Conservation (phyloP, 2,113 vertebrate genomes). For the Setophaga petechia region DNA sequence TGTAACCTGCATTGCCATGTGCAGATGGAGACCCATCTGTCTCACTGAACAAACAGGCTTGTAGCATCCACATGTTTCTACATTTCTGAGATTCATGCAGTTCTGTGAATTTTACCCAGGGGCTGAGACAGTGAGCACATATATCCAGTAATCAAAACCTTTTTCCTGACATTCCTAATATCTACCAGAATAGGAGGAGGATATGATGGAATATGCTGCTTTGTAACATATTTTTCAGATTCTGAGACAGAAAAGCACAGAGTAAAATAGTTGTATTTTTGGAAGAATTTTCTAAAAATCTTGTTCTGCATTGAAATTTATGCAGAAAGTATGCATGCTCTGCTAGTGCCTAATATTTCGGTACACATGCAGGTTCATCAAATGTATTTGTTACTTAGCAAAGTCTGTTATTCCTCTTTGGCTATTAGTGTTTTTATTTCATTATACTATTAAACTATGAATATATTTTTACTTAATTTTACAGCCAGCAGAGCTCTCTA, state of each 20-base stretch:
- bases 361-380: background rate
- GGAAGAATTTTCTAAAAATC: background rate
- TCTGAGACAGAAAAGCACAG: background rate
- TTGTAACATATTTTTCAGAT: background rate
- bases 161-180: background rate
- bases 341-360: background rate
- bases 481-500: background rate
- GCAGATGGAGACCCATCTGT: background rate
- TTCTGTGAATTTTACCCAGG: background rate
- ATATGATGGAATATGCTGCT: background rate
- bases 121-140: background rate
- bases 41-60: background rate
- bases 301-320: background rate
- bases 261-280: background rate
- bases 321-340: background rate
- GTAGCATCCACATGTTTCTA: background rate
- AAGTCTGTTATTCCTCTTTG: background rate
- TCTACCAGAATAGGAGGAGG: background rate
- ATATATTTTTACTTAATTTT: background rate
- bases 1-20: background rate
- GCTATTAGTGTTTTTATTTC: background rate
- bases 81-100: background rate
- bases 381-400: background rate
- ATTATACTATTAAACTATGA: background rate
- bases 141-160: background rate